Evolutionary conservation across 2,113 vertebrate genomes (phyloP).

Genomic region (Hemichromis elongatus): DNA sequence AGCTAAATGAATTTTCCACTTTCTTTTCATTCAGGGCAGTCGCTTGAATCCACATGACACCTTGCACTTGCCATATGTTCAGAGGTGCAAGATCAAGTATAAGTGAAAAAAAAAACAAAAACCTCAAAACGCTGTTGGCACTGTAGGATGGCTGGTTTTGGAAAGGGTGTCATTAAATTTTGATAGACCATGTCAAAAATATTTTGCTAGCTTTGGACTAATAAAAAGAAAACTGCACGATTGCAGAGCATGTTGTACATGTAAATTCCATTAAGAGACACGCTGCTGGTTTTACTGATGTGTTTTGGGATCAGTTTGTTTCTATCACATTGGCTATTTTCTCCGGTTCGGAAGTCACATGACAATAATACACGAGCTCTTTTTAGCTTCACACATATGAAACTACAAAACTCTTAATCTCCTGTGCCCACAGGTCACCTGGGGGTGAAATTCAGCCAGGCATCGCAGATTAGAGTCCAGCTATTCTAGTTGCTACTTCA

Average conservation of each 20-base stretch:
- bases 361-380: not conserved
- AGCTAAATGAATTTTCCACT: slow-evolving; percentile 52
- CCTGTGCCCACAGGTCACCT: slow-evolving; percentile 13
- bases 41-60: slow-evolving; percentile 1
- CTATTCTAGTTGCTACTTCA: slow-evolving; percentile 26
- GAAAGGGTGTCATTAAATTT: slow-evolving; percentile 16
- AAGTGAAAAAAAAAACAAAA: not conserved
- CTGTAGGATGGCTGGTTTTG: not conserved
- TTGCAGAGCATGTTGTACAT: not conserved
- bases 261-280: slow-evolving; percentile 22
- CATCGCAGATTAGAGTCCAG: slow-evolving; percentile 36
- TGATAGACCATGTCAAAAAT: slow-evolving; percentile 12
- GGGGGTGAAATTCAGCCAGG: slow-evolving; percentile 21
- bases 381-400: slow-evolving; percentile 2
- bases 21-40: slow-evolving; percentile 16
- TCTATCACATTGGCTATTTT: not conserved
- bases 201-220: not conserved
- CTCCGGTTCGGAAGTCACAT: not conserved
- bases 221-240: slow-evolving; percentile 1
- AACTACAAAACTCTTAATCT: slow-evolving; percentile 35
- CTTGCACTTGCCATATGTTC: slow-evolving; percentile 1
- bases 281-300: not conserved
- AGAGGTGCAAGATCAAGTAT: not conserved
- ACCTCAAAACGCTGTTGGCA: not conserved
- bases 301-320: not conserved